These are phyloP conservation scores for Himalopsyche anomala DNA, from an alignment of 2,888 invertebrate species.

Conservation along the genomic window DNA sequence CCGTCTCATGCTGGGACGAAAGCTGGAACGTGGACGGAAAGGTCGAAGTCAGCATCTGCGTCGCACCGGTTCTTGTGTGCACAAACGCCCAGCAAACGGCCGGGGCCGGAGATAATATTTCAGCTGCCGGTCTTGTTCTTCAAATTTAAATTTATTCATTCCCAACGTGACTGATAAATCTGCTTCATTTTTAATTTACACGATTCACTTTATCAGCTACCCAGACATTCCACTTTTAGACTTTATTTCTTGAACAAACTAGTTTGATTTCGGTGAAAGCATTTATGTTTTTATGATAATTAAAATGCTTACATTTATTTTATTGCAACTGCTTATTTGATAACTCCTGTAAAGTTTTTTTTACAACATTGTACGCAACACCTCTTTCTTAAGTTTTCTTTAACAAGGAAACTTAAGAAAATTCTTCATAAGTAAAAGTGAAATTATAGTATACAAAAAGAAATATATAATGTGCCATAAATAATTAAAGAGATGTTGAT, in stretches of 20 bases:
- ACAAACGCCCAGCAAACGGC: conserved; percentile 88
- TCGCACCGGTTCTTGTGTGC: conserved; percentile 90
- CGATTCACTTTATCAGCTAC: not conserved
- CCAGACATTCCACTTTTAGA: conserved; percentile 11
- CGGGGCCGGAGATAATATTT: conserved; percentile 92
- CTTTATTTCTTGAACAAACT: not conserved
- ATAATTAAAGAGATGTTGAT: too few species aligned
- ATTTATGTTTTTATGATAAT: conserved; percentile 3
- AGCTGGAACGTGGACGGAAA: conserved; percentile 71
- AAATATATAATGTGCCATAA: too few species aligned
- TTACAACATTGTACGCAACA: too few species aligned
- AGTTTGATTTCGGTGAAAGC: not conserved
- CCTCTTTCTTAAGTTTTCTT: too few species aligned
- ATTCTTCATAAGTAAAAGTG: too few species aligned
- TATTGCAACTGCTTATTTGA: not conserved
- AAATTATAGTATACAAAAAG: too few species aligned
- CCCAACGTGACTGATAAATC: not conserved
- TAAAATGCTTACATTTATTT: not conserved
- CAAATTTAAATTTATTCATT: conserved; percentile 74
- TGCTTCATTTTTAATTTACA: not conserved
- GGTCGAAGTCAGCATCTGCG: conserved; percentile 81
- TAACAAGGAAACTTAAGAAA: too few species aligned
- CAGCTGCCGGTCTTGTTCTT: conserved; percentile 89
- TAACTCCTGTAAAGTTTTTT: not conserved
- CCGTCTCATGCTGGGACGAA: conserved; percentile 91